phyloP scores from a whole-genome alignment of 2,797 vertebrate genomes.

The Glyptemys insculpta region DNA sequence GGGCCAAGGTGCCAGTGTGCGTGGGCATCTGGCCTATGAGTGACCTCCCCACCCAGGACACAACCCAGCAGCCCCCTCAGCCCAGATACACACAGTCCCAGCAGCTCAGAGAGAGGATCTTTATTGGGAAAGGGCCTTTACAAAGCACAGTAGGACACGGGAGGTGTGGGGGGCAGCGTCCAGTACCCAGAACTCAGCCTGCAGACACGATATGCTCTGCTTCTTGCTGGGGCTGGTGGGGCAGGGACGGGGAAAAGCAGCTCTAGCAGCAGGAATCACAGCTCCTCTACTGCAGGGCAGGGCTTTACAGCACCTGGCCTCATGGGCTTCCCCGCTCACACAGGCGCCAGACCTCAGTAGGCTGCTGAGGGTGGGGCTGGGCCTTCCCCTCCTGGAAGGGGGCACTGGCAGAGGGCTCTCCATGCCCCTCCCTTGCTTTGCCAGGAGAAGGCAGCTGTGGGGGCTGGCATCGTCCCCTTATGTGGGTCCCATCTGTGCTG shows the following conservation, averaged over 20 bases:
- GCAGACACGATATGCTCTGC: background rate
- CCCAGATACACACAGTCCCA: background rate
- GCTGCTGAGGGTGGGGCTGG: no score
- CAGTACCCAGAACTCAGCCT: background rate
- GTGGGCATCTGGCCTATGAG: background rate
- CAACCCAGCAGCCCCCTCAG: background rate
- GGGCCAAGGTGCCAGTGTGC: background rate
- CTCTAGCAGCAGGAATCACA: background rate
- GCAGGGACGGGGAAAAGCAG: background rate
- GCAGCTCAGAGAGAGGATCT: background rate
- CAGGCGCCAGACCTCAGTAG: no score
- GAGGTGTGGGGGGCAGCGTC: background rate
- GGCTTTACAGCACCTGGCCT: background rate
- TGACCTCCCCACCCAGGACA: background rate
- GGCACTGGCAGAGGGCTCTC: background rate
- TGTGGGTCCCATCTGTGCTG: background rate
- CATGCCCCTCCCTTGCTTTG: background rate
- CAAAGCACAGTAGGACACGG: background rate
- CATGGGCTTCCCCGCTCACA: no score
- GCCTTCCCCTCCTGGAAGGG: background rate
- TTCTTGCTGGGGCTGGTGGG: background rate
- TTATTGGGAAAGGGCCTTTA: conserved; percentile 5
- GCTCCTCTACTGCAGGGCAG: background rate
- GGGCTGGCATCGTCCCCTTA: background rate
- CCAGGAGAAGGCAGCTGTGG: background rate